These are phyloP conservation scores for Ceyx margarethae DNA, from an alignment of 2,113 vertebrate genomes.

Conservation along the genomic window DNA sequence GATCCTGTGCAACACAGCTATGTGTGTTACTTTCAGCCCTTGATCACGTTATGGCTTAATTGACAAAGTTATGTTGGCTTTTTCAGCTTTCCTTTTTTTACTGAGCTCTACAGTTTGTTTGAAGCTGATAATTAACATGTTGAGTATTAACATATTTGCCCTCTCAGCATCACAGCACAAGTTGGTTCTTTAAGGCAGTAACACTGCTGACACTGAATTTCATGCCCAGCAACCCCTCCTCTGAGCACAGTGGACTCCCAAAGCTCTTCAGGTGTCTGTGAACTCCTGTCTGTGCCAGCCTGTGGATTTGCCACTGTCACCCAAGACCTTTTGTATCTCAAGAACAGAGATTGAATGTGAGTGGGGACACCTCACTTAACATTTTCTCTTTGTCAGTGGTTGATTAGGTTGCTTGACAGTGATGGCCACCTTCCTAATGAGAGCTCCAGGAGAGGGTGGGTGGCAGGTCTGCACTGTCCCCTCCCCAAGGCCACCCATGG, in stretches of 20 bases:
- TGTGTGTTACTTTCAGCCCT: not conserved
- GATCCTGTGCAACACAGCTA: not conserved
- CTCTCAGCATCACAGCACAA: not conserved
- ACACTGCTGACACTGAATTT: not conserved
- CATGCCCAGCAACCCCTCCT: not conserved
- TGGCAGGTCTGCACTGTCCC: not conserved
- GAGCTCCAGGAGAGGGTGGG: not conserved
- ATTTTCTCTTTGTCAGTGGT: not conserved
- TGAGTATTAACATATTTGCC: not conserved
- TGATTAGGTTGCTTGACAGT: not conserved
- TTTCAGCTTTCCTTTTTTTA: not conserved
- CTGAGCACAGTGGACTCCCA: not conserved
- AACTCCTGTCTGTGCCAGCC: not conserved
- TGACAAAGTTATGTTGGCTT: not conserved
- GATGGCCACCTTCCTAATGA: not conserved
- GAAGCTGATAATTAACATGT: not conserved
- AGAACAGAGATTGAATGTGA: not conserved
- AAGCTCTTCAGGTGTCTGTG: accelerated
- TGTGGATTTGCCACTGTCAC: not conserved
- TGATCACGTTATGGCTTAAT: not conserved
- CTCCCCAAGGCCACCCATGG: not conserved
- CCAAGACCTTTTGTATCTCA: not conserved
- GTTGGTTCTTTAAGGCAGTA: not conserved
- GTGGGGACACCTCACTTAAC: not conserved
- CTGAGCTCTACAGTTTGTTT: not conserved